phyloP scores from a whole-genome alignment of 2,797 vertebrate species.

The Pseudochirops corinnae region DNA sequence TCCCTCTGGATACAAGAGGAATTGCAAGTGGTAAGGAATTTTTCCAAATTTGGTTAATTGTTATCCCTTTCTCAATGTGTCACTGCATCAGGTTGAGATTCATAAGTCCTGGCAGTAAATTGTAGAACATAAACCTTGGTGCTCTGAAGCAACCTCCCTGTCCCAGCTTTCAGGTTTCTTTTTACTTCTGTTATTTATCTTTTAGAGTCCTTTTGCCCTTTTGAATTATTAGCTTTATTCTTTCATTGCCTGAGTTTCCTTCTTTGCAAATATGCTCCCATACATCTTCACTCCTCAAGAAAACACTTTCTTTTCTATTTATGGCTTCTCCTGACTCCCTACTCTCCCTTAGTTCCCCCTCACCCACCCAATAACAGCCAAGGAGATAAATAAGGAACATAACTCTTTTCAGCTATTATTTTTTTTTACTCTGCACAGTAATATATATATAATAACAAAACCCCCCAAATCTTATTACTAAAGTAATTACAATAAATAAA shows the following conservation, averaged over 20 bases:
- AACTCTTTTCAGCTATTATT: slow-evolving; percentile 84
- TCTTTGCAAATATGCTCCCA: slow-evolving; percentile 80
- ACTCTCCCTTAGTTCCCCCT: slow-evolving; percentile 67
- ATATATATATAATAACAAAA: slow-evolving; percentile 85
- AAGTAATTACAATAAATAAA: slow-evolving; percentile 89
- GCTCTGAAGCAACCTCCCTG: not conserved
- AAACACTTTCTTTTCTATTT: slow-evolving; percentile 83
- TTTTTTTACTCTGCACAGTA: slow-evolving; percentile 79
- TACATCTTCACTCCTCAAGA: slow-evolving; percentile 79
- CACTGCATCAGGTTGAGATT: not conserved
- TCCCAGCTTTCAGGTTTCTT: slow-evolving; percentile 62
- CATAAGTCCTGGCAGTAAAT: not conserved
- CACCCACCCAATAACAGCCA: slow-evolving; percentile 81
- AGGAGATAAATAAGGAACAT: slow-evolving; percentile 87
- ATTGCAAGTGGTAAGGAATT: not conserved
- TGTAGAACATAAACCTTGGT: not conserved
- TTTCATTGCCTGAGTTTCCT: slow-evolving; percentile 80
- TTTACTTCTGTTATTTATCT: slow-evolving; percentile 81
- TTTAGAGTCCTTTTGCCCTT: slow-evolving; percentile 67
- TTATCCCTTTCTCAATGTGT: not conserved
- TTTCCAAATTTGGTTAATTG: not conserved
- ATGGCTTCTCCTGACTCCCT: slow-evolving; percentile 75
- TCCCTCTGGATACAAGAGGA: not conserved
- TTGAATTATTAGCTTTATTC: slow-evolving; percentile 84
- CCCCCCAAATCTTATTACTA: slow-evolving; percentile 85